Conservation (phyloP, 1,140 invertebrate species). For the Streblospio benedicti region DNA sequence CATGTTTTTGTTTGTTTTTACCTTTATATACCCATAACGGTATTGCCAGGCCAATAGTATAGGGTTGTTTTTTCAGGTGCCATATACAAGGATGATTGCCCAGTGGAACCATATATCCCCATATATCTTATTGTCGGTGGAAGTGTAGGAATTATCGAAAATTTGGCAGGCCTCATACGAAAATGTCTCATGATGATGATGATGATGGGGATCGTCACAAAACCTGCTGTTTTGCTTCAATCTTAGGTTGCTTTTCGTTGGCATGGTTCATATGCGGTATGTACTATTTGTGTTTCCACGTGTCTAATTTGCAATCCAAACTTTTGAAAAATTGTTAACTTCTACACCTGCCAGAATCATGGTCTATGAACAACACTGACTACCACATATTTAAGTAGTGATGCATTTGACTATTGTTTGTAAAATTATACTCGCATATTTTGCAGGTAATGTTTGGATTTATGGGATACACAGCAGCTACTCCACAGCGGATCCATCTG, state of each 20-base stretch:
- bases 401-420: too few species aligned
- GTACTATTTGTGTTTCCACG: too few species aligned
- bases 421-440: too few species aligned
- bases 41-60: too few species aligned
- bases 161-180: constrained; percentile 55
- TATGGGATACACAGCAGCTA: background rate
- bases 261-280: constrained; percentile 66
- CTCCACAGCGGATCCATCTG: background rate
- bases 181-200: constrained; percentile 50
- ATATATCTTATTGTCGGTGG: constrained; percentile 76
- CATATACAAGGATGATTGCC: constrained; percentile 67
- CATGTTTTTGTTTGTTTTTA: too few species aligned
- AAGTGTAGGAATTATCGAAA: constrained; percentile 59
- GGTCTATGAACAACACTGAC: too few species aligned
- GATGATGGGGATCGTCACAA: constrained; percentile 51
- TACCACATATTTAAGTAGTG: too few species aligned
- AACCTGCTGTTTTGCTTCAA: constrained; percentile 52
- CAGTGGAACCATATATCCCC: constrained; percentile 63
- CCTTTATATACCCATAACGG: too few species aligned
- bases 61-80: too few species aligned
- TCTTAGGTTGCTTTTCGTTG: constrained; percentile 60
- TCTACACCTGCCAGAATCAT: background rate
- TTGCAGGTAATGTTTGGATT: background rate
- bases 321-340: background rate
- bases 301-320: too few species aligned